Percentiles rank a stretch among this genome's conserved stretches.
Evolutionary conservation across 2,113 vertebrate species (phyloP).

Genomic region (Pycnonotus jocosus): DNA sequence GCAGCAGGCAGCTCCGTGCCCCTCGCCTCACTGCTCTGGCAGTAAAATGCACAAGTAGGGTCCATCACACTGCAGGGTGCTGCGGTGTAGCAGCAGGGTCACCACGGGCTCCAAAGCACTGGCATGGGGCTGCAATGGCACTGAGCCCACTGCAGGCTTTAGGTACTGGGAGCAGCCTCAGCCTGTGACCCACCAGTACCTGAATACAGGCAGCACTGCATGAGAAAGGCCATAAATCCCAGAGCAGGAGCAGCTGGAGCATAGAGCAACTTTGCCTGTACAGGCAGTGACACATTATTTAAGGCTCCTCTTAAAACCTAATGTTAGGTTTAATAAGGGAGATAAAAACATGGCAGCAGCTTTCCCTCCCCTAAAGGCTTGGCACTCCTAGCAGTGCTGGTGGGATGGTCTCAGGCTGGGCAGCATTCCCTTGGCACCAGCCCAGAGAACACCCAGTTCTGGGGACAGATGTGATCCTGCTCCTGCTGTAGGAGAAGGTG

Average conservation of each 20-base stretch:
- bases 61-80: fast-evolving
- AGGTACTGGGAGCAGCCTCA: background rate
- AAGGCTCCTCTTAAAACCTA: constrained; percentile 46
- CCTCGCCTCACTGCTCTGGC: fast-evolving
- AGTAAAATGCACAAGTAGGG: fast-evolving
- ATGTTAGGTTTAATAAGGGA: constrained; percentile 47
- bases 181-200: background rate
- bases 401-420: background rate
- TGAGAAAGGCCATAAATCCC: background rate
- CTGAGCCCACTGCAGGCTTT: background rate
- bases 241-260: background rate
- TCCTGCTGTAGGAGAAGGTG: background rate
- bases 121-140: background rate
- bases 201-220: fast-evolving
- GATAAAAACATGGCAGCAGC: constrained; percentile 2
- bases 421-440: background rate
- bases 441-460: background rate
- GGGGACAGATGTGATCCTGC: fast-evolving
- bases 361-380: background rate
- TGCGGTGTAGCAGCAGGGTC: background rate
- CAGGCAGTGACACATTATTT: constrained; percentile 30
- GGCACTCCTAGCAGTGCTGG: fast-evolving
- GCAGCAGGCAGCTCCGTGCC: background rate
- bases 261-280: background rate
- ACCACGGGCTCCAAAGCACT: fast-evolving